Percentiles rank a stretch among this genome's conserved stretches.
Evolutionary conservation across 2,113 vertebrate species (phyloP).

Genomic region (Campylomormyrus tamandua): DNA sequence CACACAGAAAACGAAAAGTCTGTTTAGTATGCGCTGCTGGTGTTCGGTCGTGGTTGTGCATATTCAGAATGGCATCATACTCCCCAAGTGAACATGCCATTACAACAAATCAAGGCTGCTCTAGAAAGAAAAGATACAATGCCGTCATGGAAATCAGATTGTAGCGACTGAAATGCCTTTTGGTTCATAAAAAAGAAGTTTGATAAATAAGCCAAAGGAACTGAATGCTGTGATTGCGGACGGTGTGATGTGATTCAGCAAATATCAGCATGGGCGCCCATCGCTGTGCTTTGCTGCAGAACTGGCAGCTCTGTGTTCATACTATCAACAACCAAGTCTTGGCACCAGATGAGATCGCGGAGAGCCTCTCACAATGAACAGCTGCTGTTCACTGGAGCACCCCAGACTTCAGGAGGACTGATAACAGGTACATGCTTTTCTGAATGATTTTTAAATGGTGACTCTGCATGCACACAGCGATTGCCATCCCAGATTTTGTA

Average conservation of each 20-base stretch:
- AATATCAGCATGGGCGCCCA: slow-evolving; percentile 15
- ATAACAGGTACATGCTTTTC: slow-evolving; percentile 6
- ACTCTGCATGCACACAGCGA: neutral
- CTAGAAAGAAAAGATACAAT: slow-evolving; percentile 46
- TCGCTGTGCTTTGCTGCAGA: neutral
- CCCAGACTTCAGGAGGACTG: neutral
- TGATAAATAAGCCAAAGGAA: slow-evolving; percentile 24
- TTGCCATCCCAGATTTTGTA: too few relatives aligned
- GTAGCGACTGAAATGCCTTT: slow-evolving; percentile 47
- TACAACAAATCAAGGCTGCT: slow-evolving; percentile 4
- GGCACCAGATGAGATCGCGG: neutral
- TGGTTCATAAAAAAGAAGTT: slow-evolving; percentile 17
- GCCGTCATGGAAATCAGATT: slow-evolving; percentile 52
- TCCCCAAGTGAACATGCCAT: neutral
- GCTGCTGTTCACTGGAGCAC: neutral
- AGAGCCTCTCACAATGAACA: neutral
- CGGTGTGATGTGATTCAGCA: neutral
- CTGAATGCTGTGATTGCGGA: slow-evolving; percentile 31
- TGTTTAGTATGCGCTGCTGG: slow-evolving; percentile 7
- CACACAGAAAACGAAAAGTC: slow-evolving; percentile 2
- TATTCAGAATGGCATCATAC: neutral
- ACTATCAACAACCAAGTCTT: neutral
- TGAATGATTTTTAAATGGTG: neutral
- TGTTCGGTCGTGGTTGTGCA: slow-evolving; percentile 20
- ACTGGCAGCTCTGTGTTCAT: neutral